phyloP scores from a whole-genome alignment of 2,888 invertebrate species.

The Adelognathus sp. region DNA sequence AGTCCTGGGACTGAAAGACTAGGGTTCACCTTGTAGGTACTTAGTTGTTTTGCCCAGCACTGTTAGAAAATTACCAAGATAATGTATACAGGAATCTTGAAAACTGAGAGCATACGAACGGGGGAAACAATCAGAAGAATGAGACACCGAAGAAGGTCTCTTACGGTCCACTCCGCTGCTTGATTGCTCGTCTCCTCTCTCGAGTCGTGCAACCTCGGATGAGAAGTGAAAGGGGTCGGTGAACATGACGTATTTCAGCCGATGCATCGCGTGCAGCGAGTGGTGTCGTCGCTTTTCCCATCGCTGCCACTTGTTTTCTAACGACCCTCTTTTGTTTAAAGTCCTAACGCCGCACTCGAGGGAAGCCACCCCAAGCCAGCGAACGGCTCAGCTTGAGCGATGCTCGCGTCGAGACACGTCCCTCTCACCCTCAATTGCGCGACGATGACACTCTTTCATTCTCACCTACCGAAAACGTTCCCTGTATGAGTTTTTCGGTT shows the following conservation, averaged over 20 bases:
- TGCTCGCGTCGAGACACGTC: conserved; percentile 46
- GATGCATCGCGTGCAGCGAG: conserved; percentile 69
- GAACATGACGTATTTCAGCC: conserved; percentile 51
- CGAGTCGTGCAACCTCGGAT: too few species aligned
- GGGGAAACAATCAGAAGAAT: not conserved
- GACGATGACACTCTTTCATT: too few species aligned
- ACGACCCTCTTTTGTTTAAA: conserved; percentile 78
- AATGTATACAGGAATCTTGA: too few species aligned
- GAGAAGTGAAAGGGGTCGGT: not conserved
- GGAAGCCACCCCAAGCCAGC: conserved; percentile 44
- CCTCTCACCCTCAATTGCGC: conserved; percentile 20
- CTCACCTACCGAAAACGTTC: too few species aligned
- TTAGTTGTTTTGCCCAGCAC: too few species aligned
- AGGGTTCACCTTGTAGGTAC: too few species aligned
- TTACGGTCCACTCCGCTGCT: not conserved
- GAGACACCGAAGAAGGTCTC: not conserved
- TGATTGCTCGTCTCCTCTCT: not conserved
- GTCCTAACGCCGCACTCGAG: conserved; percentile 66
- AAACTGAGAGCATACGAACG: too few species aligned
- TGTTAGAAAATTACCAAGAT: too few species aligned
- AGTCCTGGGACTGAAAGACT: too few species aligned
- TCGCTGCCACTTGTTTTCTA: conserved; percentile 78
- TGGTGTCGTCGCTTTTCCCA: conserved; percentile 75
- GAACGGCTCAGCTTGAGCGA: conserved; percentile 44
- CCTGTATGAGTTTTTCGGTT: too few species aligned